Evolutionary conservation across 2,113 vertebrate species (phyloP), one percentile per base, ranked within the genome.

Genomic region (Morone saxatilis): DNA sequence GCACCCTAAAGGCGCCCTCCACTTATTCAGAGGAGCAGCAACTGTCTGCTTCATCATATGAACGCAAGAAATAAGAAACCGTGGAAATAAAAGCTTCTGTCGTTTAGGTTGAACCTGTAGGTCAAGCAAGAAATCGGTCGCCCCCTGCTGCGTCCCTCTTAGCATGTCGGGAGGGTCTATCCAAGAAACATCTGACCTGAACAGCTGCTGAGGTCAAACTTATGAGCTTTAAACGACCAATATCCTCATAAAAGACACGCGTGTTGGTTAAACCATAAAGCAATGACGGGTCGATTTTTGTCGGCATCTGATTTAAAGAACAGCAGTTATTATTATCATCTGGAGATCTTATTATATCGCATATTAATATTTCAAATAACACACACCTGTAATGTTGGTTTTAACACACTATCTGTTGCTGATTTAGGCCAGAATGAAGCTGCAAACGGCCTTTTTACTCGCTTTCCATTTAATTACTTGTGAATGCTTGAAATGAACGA

Each of bases 161-260:
- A 20, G 48, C 62, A 0, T 25, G 81, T 60, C 80, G 17, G 17
- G 17, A 51, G 25, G 69, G 22, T 88, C 84, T 38, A 71, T 54
- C 66, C 16, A 16, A 36, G 31, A 43, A 36, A 76, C 77, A 65
- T 56, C 59, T 84, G 83, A 60, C 40, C 48, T 0, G 31, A 80
- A 41, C 81, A 88, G 80, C 81, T 91, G 81, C 20, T 86, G 66
- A 4, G 40, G 75, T 84, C 54, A 22, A 43, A 81, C 45, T 11
- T 1, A 73, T 2, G 22, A 66, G 13, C 60, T n/a, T n/a, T 20
- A 13, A 51, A 50, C 31, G 7, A 31, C 56, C 47, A 1, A 19
- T 40, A 25, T 7, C 25, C 51, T 57, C 56, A 10, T 71, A 6
- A 56, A 36, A 51, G 47, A 45, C 45, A 36, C 61, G 0, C 36